Percentiles rank a stretch among this genome's conserved stretches.
phyloP scores from a whole-genome alignment of 2,888 invertebrate genomes.

The Pedicia rivosa region DNA sequence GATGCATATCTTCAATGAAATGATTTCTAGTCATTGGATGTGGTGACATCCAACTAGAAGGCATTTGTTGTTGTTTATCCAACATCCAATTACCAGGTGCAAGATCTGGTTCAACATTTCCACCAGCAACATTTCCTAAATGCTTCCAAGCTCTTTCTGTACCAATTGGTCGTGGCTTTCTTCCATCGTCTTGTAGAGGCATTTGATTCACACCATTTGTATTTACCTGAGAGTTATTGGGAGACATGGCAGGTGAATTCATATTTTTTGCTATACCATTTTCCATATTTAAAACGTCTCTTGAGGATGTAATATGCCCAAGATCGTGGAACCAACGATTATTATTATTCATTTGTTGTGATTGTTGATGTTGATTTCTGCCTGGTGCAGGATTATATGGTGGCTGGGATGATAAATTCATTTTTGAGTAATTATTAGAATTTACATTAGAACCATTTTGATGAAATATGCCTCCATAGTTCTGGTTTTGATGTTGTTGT shows the following conservation, averaged over 20 bases:
- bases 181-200: conserved; percentile 24
- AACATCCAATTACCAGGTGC: conserved; percentile 19
- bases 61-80: conserved; percentile 15
- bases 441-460: conserved; percentile 16
- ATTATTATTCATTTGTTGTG: conserved; percentile 24
- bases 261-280: conserved; percentile 21
- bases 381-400: conserved; percentile 16
- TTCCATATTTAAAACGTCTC: conserved; percentile 26
- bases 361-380: conserved; percentile 20
- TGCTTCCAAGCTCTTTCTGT: conserved; percentile 44
- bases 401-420: conserved; percentile 10
- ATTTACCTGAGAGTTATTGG: conserved; percentile 20
- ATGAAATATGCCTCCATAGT: conserved; percentile 17
- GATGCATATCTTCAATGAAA: conserved; percentile 18
- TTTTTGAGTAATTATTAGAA: conserved; percentile 15
- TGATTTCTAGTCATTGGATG: conserved; percentile 13
- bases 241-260: conserved; percentile 29
- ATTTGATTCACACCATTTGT: conserved; percentile 10
- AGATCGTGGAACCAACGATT: conserved; percentile 14
- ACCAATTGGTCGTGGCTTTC: conserved; percentile 57
- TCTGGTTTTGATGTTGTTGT: conserved; percentile 12
- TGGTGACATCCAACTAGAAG: conserved; percentile 21
- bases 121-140: conserved; percentile 4
- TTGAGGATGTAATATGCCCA: conserved; percentile 19
- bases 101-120: conserved; percentile 3